Evolutionary conservation across 2,888 invertebrate species (phyloP), one percentile per base, ranked within the genome.

Genomic region (Drosophila sordidula): DNA sequence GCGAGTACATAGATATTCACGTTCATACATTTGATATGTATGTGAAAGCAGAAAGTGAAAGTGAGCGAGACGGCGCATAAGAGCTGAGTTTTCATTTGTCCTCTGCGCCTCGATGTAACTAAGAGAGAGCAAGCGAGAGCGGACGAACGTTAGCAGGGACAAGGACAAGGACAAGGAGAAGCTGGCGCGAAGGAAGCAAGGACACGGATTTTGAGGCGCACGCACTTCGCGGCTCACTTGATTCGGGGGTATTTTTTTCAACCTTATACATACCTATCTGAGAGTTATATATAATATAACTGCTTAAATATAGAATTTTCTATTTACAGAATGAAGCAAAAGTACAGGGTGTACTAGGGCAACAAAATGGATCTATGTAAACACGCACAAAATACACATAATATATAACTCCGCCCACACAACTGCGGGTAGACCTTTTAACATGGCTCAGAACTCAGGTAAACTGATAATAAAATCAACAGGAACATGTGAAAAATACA

Each of bases 71-170:
- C 32, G 54, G 66, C 68, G 56, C 14, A 49, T 52, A 26, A 47
- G 50, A 80, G 87, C 87, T 81, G 66, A 79, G 74, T 64, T 85
- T 85, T 82, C 83, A 88, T 88, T 83, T 87, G 86, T 87, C 80
- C 82, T 71, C 70, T 81, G 62, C 63, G 62, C 56, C 26, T 1
- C 11, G 39, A 25, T 25, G 39, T 39, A 61, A 45, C 47, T 29
- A 36, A 26, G 9, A 32, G 18, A 16, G 9, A 11, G 26, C 25
- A 32, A 11, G 9, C 18, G 34, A 6, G 11, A 44, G 18, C 55
- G 26, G 18, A n/a, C n/a, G 42, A 41, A 22, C 32, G 22, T 11
- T 18, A 42, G 32, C 52, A 32, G 52, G 41, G 32, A 22, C 52
- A 52, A 52, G 41, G 68, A 26, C 47, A 55, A 49, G 55, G 55